A percentile compares a stretch with the other conserved stretches of the same genome.
Conservation (phyloP, 1,140 invertebrate genomes). For the Goniozus legneri region DNA sequence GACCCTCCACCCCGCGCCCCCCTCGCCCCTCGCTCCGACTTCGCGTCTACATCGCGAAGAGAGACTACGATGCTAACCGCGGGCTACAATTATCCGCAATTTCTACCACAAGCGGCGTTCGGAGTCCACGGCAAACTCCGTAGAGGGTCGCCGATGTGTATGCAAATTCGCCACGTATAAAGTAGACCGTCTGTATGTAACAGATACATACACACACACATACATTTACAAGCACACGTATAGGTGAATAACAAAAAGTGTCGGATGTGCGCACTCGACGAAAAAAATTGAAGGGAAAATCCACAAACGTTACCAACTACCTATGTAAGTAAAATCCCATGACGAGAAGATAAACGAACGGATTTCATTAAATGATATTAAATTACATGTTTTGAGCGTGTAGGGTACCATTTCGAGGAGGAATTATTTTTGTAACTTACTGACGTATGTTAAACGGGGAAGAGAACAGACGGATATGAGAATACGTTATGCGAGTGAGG, state of each 20-base stretch:
- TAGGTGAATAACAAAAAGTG: neutral
- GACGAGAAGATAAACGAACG: too few relatives aligned
- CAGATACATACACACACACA: constrained; percentile 10
- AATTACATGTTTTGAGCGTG: too few relatives aligned
- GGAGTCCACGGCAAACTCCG: too few relatives aligned
- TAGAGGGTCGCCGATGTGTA: too few relatives aligned
- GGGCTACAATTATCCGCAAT: constrained; percentile 43
- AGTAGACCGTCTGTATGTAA: constrained; percentile 16
- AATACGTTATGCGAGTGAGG: neutral
- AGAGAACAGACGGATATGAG: neutral
- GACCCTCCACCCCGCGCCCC: constrained; percentile 4
- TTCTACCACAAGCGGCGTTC: constrained; percentile 38
- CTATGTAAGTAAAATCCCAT: too few relatives aligned
- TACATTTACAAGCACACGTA: constrained; percentile 10
- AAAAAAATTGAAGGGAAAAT: constrained; percentile 1
- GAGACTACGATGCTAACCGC: too few relatives aligned
- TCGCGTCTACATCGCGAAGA: too few relatives aligned
- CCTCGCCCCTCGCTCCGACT: neutral
- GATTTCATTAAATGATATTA: too few relatives aligned
- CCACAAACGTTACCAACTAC: too few relatives aligned
- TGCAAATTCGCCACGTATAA: constrained; percentile 35
- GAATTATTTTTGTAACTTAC: too few relatives aligned
- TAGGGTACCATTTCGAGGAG: too few relatives aligned
- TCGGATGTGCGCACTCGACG: neutral
- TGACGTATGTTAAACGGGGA: too few relatives aligned